phyloP scores from a whole-genome alignment of 2,888 invertebrate genomes.

The Choristoneura rosaceana region DNA sequence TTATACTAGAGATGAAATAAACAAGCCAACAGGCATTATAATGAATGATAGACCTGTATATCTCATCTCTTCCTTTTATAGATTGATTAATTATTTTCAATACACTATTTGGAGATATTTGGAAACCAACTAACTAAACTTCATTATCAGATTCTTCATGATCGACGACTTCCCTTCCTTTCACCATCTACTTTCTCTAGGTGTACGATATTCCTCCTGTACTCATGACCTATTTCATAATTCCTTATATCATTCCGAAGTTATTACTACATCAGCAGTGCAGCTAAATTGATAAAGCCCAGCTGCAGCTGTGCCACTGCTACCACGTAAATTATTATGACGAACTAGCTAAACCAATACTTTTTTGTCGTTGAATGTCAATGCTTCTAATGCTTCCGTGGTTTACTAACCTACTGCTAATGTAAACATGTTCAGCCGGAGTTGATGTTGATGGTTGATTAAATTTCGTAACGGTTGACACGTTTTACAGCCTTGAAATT shows the following conservation, averaged over 20 bases:
- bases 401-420: constrained; percentile 3
- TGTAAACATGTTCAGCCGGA: neutral
- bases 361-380: neutral
- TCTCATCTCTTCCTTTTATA: too few species aligned
- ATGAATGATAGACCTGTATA: too few species aligned
- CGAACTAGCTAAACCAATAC: constrained; percentile 1
- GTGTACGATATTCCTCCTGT: too few species aligned
- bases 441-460: constrained; percentile 5
- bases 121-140: too few species aligned
- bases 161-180: too few species aligned
- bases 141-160: too few species aligned
- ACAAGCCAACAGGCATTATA: neutral
- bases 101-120: too few species aligned
- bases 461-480: constrained; percentile 14
- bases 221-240: too few species aligned
- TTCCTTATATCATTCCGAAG: too few species aligned
- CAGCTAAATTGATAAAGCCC: neutral
- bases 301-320: neutral
- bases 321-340: neutral
- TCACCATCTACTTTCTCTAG: too few species aligned
- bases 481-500: constrained; percentile 4
- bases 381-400: constrained; percentile 4
- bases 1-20: constrained; percentile 17
- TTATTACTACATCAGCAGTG: neutral
- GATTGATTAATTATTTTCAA: too few species aligned